phyloP scores from a whole-genome alignment of 1,140 invertebrate species.

The Pseudomyrmex gracilis region DNA sequence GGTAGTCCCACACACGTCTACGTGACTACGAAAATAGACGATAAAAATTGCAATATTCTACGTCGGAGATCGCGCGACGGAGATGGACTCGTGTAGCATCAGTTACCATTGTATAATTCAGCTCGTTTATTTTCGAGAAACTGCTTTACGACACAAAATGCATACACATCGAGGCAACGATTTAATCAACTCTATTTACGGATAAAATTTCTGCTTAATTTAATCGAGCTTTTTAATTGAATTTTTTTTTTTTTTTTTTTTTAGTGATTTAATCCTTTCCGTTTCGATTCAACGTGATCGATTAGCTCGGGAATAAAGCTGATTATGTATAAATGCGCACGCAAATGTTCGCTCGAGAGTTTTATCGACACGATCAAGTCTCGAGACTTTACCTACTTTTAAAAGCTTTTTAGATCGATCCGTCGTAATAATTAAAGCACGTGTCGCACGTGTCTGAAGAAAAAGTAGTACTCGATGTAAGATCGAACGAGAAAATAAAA shows the following conservation, averaged over 20 bases:
- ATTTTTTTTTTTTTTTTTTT: not conserved
- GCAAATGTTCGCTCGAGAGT: not conserved
- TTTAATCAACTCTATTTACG: not conserved
- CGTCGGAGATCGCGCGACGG: not conserved
- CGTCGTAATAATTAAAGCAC: not conserved
- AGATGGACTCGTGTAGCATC: not conserved
- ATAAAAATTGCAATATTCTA: conserved; percentile 34
- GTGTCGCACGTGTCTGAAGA: not conserved
- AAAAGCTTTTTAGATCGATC: not conserved
- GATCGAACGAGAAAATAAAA: not conserved
- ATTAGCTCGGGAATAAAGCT: not conserved
- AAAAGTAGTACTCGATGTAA: not conserved
- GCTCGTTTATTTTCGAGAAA: not conserved
- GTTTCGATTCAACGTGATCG: not conserved
- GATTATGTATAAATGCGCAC: not conserved
- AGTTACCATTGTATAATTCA: not conserved
- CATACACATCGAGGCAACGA: not conserved
- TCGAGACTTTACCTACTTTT: not conserved
- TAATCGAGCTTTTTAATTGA: not conserved
- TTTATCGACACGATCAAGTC: conserved; percentile 2
- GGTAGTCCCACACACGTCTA: not conserved
- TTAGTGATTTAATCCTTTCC: too few relatives aligned
- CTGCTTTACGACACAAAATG: not conserved
- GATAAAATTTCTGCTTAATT: not conserved
- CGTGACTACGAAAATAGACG: not conserved